Percentiles rank a stretch among this genome's conserved stretches.
Conservation (phyloP, 1,140 invertebrate species). For the Eulimnadia texana region DNA sequence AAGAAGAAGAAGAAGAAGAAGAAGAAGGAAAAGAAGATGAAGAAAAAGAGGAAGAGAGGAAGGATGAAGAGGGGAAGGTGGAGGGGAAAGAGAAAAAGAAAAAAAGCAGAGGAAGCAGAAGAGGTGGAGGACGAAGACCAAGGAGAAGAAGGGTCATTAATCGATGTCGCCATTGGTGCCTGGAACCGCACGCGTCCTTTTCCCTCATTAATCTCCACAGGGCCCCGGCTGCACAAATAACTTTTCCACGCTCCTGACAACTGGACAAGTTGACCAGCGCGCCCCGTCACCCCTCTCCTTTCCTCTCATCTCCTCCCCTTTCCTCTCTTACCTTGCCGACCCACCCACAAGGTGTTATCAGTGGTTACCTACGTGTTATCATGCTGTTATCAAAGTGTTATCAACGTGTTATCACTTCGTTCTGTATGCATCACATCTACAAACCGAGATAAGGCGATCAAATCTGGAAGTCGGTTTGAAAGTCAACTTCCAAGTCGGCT, state of each 20-base stretch:
- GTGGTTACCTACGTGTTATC: no score
- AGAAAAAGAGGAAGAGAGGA: neutral
- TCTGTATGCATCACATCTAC: no score
- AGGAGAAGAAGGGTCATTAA: neutral
- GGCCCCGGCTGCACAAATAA: neutral
- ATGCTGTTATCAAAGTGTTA: no score
- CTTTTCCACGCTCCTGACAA: neutral
- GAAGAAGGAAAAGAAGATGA: neutral
- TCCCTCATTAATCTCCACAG: neutral
- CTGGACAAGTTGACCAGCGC: neutral
- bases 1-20: conserved; percentile 9
- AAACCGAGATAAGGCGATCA: no score
- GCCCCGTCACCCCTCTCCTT: neutral
- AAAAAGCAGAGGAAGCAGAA: no score
- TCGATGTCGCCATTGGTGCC: neutral
- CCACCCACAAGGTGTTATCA: neutral
- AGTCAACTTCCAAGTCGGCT: no score
- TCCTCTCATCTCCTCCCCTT: neutral
- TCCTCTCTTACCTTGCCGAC: neutral
- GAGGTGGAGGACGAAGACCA: no score
- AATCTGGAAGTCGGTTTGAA: no score
- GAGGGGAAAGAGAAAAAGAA: neutral
- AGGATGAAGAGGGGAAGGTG: neutral
- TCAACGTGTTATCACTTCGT: no score
- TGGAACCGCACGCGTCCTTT: neutral